Conservation (phyloP, 2,797 vertebrate genomes). For the Anolis apletophallus region DNA sequence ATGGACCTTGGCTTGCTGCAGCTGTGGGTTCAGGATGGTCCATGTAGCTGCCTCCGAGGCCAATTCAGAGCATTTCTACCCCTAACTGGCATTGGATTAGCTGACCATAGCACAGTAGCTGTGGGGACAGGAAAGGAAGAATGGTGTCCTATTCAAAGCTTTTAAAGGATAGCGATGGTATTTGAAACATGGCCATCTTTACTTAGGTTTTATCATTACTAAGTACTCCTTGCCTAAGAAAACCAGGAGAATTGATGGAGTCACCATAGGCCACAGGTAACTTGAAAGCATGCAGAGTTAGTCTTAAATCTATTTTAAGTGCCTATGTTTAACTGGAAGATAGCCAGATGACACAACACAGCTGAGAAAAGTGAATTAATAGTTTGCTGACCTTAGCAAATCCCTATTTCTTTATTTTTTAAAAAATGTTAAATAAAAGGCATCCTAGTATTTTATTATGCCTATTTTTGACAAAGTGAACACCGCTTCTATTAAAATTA, state of each 20-base stretch:
- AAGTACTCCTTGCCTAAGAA: too few relatives aligned
- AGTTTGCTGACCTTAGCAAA: neutral
- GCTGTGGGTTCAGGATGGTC: too few relatives aligned
- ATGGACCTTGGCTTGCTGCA: too few relatives aligned
- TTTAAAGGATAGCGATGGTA: neutral
- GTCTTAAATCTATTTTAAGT: neutral
- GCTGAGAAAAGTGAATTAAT: neutral
- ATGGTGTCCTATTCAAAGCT: neutral
- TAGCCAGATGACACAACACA: constrained; percentile 7
- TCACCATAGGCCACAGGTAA: too few relatives aligned
- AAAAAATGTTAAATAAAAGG: neutral
- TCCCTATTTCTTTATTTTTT: neutral
- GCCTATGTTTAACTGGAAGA: constrained; percentile 37
- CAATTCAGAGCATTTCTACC: too few relatives aligned
- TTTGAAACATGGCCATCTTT: neutral
- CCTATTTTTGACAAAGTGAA: neutral
- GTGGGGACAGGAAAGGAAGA: neutral
- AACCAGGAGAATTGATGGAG: too few relatives aligned
- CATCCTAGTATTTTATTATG: constrained; percentile 8
- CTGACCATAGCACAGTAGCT: neutral
- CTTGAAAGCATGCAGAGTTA: too few relatives aligned
- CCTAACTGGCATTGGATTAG: too few relatives aligned
- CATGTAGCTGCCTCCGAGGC: too few relatives aligned
- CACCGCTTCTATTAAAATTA: constrained; percentile 12
- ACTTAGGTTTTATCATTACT: neutral